Base-by-base conservation (phyloP, 2,888 invertebrate genomes). In the Eremobia ochroleuca region DNA sequence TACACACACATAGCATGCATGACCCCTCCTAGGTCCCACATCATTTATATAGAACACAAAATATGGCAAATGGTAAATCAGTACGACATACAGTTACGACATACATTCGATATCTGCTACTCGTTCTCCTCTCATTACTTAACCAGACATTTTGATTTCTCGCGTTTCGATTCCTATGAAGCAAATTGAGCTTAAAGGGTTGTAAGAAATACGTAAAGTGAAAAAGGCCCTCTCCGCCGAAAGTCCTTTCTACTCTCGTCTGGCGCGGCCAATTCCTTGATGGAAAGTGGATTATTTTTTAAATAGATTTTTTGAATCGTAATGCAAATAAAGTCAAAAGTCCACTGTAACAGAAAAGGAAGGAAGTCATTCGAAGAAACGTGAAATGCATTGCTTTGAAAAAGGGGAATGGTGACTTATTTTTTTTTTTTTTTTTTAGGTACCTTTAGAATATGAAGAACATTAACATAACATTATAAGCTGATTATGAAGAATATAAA, bases 171-270 rank as follows among this genome's bases (percentile, higher is more conserved):
- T 92, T 92, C 89, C 92, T 87, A 91, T 92, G 90, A 92, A 94
- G 91, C 90, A 94, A 95, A 95, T 94, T 93, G 93, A 93, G 93
- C 94, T 93, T 92, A 94, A 93, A 94, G 92, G 91, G 91, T 93
- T 93, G 91, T 90, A 93, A 92, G 92, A 90, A 92, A 94, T 92
- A 92, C 90, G 91, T 89, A 88, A 89, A 92, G 87, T 90, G 86
- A 84, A 92, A 87, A 87, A 89, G 89, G 83, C 86, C 86, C 84
- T 89, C 76, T 34, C 77, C 77, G 80, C 68, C 46, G 76, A 79
- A 82, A 83, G 83, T 89, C 79, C 78, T 87, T 82, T 78, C 64
- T 69, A 76, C 74, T 80, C 70, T 70, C 73, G 64, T 67, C 71
- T 79, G 73, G 82, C 67, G 68, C 62, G 59, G 76, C 74, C 81